A percentile compares a stretch with the other conserved stretches of the same genome.
Conservation (phyloP, 2,888 invertebrate genomes). For the Drosophila lacicola region DNA sequence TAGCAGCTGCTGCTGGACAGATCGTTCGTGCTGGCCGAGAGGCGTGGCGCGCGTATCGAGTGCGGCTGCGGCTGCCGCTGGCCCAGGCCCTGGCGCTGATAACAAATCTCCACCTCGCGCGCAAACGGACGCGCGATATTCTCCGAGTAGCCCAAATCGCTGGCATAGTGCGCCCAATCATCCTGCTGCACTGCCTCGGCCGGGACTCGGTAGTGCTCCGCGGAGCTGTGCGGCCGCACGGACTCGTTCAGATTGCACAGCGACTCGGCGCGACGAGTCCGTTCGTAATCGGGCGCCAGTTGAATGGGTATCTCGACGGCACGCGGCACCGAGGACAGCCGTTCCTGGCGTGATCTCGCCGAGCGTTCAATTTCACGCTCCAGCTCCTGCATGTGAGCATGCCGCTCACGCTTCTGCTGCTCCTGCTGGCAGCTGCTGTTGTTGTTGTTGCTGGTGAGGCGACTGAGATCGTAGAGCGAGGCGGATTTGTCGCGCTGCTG, state of each 20-base stretch:
- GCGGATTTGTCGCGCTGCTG: conserved; percentile 74
- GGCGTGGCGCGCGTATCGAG: conserved; percentile 82
- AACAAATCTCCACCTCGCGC: conserved; percentile 84
- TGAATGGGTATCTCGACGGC: conserved; percentile 72
- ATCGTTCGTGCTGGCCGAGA: conserved; percentile 82
- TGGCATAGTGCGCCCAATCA: conserved; percentile 86
- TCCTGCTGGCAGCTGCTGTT: conserved; percentile 49
- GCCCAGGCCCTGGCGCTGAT: conserved; percentile 66
- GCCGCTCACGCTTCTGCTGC: conserved; percentile 72
- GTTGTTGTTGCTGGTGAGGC: conserved; percentile 43
- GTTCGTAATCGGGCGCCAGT: conserved; percentile 48
- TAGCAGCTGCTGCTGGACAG: conserved; percentile 71
- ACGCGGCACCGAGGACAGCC: conserved; percentile 64
- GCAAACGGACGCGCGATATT: conserved; percentile 84
- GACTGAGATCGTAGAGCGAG: conserved; percentile 80
- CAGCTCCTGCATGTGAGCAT: conserved; percentile 78
- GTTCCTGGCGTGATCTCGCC: conserved; percentile 64
- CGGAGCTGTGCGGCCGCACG: conserved; percentile 60
- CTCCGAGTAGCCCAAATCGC: conserved; percentile 84
- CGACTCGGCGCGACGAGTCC: conserved; percentile 80
- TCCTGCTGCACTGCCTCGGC: conserved; percentile 65
- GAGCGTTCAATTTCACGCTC: conserved; percentile 80
- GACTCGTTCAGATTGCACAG: conserved; percentile 78
- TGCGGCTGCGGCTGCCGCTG: conserved; percentile 59
- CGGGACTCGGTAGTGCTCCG: conserved; percentile 41